These are phyloP conservation scores for Pseudomyrmex pallidus DNA, from an alignment of 1,140 invertebrate species.

Conservation along the genomic window DNA sequence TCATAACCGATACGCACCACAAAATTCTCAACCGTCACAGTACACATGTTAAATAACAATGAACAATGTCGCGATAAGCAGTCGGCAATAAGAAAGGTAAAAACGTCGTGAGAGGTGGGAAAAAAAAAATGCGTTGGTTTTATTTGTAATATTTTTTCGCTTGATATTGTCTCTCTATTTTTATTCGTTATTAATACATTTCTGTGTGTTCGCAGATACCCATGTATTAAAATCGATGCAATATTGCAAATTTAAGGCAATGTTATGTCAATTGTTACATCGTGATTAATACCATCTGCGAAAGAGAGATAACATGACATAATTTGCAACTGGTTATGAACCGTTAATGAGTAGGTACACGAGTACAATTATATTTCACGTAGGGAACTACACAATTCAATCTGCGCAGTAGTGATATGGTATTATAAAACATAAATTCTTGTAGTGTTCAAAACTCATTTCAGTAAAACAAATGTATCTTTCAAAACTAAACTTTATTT, in stretches of 20 bases:
- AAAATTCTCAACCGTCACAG: no score
- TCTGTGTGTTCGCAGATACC: neutral
- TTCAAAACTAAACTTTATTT: no score
- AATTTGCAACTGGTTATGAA: neutral
- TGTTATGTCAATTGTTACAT: neutral
- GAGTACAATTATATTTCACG: no score
- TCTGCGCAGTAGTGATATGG: neutral
- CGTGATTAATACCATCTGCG: conserved; percentile 11
- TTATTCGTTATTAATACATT: neutral
- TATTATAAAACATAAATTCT: no score
- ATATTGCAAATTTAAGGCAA: neutral
- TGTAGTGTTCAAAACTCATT: no score
- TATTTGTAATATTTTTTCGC: neutral
- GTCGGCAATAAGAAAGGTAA: no score
- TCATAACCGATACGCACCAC: no score
- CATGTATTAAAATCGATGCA: neutral
- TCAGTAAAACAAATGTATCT: no score
- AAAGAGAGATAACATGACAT: no score
- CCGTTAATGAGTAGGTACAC: neutral
- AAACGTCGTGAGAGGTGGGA: no score
- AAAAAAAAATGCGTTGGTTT: neutral
- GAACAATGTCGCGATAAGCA: no score
- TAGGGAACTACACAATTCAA: neutral
- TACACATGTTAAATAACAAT: no score
- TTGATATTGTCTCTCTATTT: neutral